phyloP scores from a whole-genome alignment of 2,797 vertebrate genomes.

The Mastacembelus armatus region DNA sequence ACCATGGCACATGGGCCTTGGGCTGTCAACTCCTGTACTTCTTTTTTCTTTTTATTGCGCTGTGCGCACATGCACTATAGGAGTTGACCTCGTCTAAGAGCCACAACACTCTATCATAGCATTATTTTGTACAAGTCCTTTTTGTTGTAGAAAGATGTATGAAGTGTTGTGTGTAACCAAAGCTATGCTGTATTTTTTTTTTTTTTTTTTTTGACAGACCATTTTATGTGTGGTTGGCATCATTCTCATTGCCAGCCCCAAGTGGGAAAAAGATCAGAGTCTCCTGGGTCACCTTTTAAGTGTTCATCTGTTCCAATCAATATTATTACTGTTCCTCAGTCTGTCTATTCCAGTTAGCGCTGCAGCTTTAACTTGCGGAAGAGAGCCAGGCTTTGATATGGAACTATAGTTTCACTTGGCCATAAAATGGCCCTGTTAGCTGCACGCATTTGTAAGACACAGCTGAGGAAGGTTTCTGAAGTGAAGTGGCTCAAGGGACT shows the following conservation, averaged over 20 bases:
- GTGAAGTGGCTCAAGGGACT: slow-evolving; percentile 49
- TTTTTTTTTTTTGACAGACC: slow-evolving; percentile 27
- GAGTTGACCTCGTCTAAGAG: slow-evolving; percentile 72
- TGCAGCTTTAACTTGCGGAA: slow-evolving; percentile 72
- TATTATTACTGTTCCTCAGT: slow-evolving; percentile 52
- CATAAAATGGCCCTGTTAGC: slow-evolving; percentile 64
- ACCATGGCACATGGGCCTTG: slow-evolving; percentile 75
- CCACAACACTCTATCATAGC: slow-evolving; percentile 77
- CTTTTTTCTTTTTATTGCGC: slow-evolving; percentile 84
- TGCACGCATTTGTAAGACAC: slow-evolving; percentile 45
- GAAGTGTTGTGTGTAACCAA: slow-evolving; percentile 79
- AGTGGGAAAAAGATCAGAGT: slow-evolving; percentile 49
- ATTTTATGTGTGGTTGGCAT: slow-evolving; percentile 35
- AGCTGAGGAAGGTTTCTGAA: slow-evolving; percentile 46
- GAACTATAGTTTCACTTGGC: slow-evolving; percentile 32
- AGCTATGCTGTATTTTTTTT: slow-evolving; percentile 52
- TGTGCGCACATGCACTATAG: slow-evolving; percentile 89
- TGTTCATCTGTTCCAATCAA: slow-evolving; percentile 57
- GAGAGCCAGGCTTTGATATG: slow-evolving; percentile 50
- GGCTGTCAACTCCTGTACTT: slow-evolving; percentile 77
- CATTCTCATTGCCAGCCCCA: slow-evolving; percentile 51
- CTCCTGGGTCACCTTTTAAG: slow-evolving; percentile 27
- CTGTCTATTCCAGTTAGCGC: slow-evolving; percentile 35
- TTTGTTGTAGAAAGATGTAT: slow-evolving; percentile 71
- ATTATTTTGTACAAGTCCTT: slow-evolving; percentile 76